Evolutionary conservation across 1,140 invertebrate species (phyloP).

Genomic region (Mactra quadrangularis): DNA sequence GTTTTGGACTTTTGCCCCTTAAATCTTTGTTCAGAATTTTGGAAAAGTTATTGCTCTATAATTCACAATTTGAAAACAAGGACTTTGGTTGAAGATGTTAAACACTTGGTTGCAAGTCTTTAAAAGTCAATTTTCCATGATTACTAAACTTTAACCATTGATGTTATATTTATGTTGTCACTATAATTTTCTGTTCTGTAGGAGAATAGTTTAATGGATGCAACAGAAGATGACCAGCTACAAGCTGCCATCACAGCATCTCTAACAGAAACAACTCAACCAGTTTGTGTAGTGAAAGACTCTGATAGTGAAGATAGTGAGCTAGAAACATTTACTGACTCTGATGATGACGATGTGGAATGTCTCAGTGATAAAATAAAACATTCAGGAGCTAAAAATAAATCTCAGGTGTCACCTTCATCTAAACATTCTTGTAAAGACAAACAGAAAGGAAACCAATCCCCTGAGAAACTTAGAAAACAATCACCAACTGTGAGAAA

Average conservation of each 20-base stretch:
- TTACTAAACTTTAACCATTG: too few species aligned
- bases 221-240: constrained; percentile 84
- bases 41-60: too few species aligned
- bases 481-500: constrained; percentile 3
- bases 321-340: constrained; percentile 82
- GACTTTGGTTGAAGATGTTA: too few species aligned
- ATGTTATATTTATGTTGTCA: too few species aligned
- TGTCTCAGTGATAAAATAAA: background rate
- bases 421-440: constrained; percentile 26
- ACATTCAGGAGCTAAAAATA: background rate
- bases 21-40: too few species aligned
- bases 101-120: too few species aligned
- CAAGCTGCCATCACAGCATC: constrained; percentile 85
- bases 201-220: constrained; percentile 82
- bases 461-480: background rate
- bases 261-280: constrained; percentile 66
- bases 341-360: constrained; percentile 62
- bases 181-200: constrained; percentile 37
- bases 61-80: too few species aligned
- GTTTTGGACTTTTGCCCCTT: too few species aligned
- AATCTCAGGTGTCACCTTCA: constrained; percentile 27
- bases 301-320: constrained; percentile 74
- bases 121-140: too few species aligned
- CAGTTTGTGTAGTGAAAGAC: background rate
- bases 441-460: constrained; percentile 2